These are phyloP conservation scores for Pteronura brasiliensis DNA, from an alignment of 2,113 vertebrate genomes.

Conservation along the genomic window DNA sequence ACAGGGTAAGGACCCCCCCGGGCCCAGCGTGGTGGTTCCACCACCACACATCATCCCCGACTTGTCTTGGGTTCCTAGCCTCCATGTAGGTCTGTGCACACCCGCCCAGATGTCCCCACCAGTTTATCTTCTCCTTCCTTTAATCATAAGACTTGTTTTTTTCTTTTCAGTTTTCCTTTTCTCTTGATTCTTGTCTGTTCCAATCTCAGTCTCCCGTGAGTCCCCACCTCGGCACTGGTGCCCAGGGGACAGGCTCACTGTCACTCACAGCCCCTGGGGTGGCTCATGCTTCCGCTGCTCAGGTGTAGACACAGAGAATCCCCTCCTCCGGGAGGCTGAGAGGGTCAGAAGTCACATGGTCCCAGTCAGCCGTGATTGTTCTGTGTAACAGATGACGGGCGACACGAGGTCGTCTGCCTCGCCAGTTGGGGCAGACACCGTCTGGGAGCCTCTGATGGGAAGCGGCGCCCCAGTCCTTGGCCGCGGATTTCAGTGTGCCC, in stretches of 20 bases:
- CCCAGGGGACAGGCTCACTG: background rate
- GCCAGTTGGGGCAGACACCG: background rate
- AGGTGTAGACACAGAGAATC: background rate
- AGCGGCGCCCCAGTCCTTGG: rapidly evolving
- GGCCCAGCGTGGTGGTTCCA: background rate
- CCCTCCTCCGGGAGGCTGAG: background rate
- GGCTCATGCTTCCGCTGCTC: background rate
- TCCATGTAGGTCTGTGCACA: background rate
- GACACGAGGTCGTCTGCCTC: rapidly evolving
- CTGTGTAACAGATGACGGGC: background rate
- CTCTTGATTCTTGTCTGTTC: background rate
- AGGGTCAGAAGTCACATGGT: background rate
- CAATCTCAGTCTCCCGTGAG: background rate
- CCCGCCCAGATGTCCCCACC: background rate
- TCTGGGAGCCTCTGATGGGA: background rate
- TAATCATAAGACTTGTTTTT: background rate
- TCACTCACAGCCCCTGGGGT: background rate
- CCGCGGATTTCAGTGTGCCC: rapidly evolving
- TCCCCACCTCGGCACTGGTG: background rate
- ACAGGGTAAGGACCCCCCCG: background rate
- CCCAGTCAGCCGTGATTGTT: background rate
- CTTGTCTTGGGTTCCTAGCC: background rate
- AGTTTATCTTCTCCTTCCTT: background rate
- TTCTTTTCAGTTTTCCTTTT: background rate
- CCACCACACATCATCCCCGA: background rate